Base-by-base conservation (phyloP, 92 coral and sea anemone genomes). In the Scolanthus callimorphus region DNA sequence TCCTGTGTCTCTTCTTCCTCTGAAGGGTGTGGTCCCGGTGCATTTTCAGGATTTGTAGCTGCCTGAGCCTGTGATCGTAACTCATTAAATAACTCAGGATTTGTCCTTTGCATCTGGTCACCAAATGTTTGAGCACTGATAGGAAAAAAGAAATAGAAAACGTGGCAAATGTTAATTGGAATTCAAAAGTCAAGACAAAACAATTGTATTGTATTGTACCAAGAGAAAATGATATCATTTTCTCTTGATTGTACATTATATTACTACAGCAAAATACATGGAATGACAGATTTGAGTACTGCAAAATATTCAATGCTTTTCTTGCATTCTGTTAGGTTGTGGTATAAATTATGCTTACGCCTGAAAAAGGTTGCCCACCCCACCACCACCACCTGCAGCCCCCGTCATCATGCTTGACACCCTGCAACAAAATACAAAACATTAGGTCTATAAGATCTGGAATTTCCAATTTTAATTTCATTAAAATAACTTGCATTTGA, bases 111-210 rank as follows among this genome's bases (percentile, higher is more conserved):
- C 73, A 87, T 85, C 74, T 83, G 96, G 17, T 87, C 96, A 17
- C 90, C 96, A 65, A 87, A 87, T 25, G 65, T 70, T 29, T 87
- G 96, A 30, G 96, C 89, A 17, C 96, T 87, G 81, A 15, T 6
- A 19, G 2, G 2, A 9, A 10, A 67, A 57, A 4, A 39, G 15
- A 6, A n/a, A n/a, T n/a, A n/a, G n/a, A n/a, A n/a, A n/a, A n/a
- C n/a, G n/a, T n/a, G n/a, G n/a, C n/a, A n/a, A n/a, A n/a, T n/a
- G n/a, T n/a, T n/a, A n/a, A n/a, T n/a, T n/a, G n/a, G n/a, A n/a
- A n/a, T n/a, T n/a, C n/a, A n/a, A n/a, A n/a, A n/a, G n/a, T n/a
- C n/a, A n/a, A n/a, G n/a, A n/a, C n/a, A n/a, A n/a, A n/a, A n/a
- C n/a, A n/a, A n/a, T n/a, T n/a, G n/a, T n/a, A n/a, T n/a, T n/a